Base-by-base conservation (phyloP, 2,888 invertebrate species). In the Heliconius charithonia region DNA sequence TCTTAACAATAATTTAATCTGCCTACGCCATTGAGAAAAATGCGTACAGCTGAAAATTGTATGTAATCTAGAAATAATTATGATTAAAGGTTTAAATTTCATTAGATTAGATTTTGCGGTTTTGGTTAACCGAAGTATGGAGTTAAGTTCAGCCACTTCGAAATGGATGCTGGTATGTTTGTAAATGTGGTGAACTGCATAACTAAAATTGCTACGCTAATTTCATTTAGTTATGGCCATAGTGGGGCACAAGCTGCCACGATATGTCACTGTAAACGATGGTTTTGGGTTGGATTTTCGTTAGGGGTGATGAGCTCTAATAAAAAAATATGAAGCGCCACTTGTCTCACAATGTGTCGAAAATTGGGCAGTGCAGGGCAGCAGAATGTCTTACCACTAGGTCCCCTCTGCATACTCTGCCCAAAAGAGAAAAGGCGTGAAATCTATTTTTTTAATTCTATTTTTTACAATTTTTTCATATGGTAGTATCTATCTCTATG, bases 91-190 rank as follows among this genome's bases (percentile, higher is more conserved):
- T n/a, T 41, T 4, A 13, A 67, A 67, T 4, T 41, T 41, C 37
- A 41, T 67, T 37, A 66, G 19, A 4, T 10, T 67, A 67, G 41
- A n/a, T 67, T 67, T 67, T 67, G 66, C 6, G 67, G 41, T 67
- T 67, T 3, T 41, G 67, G 67, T 67, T 67, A 41, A n/a, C n/a
- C 67, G 13, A 16, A 41, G 13, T 25, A 41, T 41, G 67, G 32
- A 41, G 37, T 37, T 41, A 32, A 41, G 27, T 67, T 67, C 16
- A 37, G n/a, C 25, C 29, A 66, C 66, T 66, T 22, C 66, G 32
- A 19, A 22, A 66, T 66, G 32, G 19, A 22, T 10, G 19, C 29
- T 10, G 19, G 7, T 10, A 66, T 32, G 32, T 7, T 63, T 63
- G 16, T 63, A 29, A 63, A 63, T 63, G 63, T 63, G 6, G 16